These are phyloP conservation scores for Eledone cirrhosa DNA, from an alignment of 2,888 invertebrate species.

Conservation along the genomic window DNA sequence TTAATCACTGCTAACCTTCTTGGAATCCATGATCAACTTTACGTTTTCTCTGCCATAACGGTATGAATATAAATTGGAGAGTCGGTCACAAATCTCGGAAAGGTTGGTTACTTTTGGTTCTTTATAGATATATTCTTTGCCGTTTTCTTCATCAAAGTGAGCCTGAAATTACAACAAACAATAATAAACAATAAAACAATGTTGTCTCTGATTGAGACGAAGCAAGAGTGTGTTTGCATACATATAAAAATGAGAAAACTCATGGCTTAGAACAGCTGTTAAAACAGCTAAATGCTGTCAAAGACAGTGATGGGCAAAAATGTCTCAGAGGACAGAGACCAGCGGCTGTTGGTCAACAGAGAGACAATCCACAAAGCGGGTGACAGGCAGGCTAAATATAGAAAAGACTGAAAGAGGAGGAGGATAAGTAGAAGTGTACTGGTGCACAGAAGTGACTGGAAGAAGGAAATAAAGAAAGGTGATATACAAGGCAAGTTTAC, in stretches of 20 bases:
- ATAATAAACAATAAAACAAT: neutral
- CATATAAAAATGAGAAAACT: too few relatives aligned
- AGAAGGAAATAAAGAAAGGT: neutral
- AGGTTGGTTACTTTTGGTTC: slow-evolving; percentile 94
- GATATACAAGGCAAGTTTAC: too few relatives aligned
- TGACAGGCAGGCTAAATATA: neutral
- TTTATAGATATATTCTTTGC: slow-evolving; percentile 92
- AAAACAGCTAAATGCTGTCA: too few relatives aligned
- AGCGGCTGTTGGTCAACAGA: neutral
- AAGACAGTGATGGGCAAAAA: neutral
- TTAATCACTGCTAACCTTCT: slow-evolving; percentile 74
- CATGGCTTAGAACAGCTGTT: too few relatives aligned
- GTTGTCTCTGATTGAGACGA: too few relatives aligned
- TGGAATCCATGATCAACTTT: slow-evolving; percentile 92
- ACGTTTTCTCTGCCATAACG: slow-evolving; percentile 88
- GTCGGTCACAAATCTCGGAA: slow-evolving; percentile 90
- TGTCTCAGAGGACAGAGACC: neutral
- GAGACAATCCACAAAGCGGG: too few relatives aligned
- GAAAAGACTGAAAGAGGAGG: neutral
- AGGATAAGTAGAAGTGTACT: neutral
- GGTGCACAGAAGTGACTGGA: too few relatives aligned
- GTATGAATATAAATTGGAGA: slow-evolving; percentile 83
- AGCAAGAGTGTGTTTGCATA: too few relatives aligned
- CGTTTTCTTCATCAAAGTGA: slow-evolving; percentile 71
- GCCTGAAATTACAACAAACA: slow-evolving; percentile 39